phyloP scores from a whole-genome alignment of 2,113 vertebrate genomes.

The Pangasianodon gigas region DNA sequence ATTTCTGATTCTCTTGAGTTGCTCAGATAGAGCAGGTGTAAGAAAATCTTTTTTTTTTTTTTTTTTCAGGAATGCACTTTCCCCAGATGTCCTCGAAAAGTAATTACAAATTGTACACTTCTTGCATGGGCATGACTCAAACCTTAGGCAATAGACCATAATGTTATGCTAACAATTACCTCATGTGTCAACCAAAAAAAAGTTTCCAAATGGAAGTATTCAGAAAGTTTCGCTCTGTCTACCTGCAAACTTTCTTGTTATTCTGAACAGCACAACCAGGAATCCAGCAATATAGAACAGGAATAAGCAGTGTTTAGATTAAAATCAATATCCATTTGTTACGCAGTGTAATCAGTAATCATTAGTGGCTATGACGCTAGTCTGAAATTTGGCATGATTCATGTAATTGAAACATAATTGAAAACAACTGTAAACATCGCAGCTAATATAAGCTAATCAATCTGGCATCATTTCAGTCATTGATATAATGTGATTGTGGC shows the following conservation, averaged over 20 bases:
- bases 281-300: not conserved
- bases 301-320: not conserved
- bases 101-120: not conserved
- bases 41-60: not conserved
- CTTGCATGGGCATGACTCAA: slow-evolving; percentile 13
- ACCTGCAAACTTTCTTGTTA: not conserved
- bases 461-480: slow-evolving; percentile 26
- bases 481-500: slow-evolving; percentile 20
- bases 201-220: slow-evolving; percentile 8
- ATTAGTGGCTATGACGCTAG: slow-evolving; percentile 7
- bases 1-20: not conserved
- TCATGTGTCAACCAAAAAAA: not conserved
- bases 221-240: not conserved
- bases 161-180: slow-evolving; percentile 12
- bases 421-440: slow-evolving; percentile 30
- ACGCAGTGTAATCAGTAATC: slow-evolving; percentile 25
- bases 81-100: not conserved
- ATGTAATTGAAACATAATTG: slow-evolving; percentile 27
- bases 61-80: not conserved
- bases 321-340: slow-evolving; percentile 22
- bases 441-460: slow-evolving; percentile 41
- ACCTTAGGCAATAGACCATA: slow-evolving; percentile 13
- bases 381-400: slow-evolving; percentile 22
- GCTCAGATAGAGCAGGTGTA: not conserved
- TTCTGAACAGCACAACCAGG: not conserved